A percentile compares a stretch with the other conserved stretches of the same genome.
phyloP scores from a whole-genome alignment of 2,888 invertebrate genomes.

The Drosophila leonis region DNA sequence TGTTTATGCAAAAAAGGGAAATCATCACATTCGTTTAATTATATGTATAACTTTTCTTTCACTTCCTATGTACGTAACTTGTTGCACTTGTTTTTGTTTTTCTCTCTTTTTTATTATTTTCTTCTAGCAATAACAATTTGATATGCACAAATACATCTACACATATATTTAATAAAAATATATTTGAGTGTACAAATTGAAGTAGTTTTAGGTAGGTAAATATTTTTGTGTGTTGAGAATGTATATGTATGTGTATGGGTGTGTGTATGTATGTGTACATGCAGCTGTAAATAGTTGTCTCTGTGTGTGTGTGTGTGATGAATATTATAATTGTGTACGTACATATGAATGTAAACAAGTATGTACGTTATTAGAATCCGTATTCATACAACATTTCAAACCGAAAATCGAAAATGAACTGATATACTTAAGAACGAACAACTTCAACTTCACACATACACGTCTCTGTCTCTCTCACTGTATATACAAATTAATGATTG shows the following conservation, averaged over 20 bases:
- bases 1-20: conserved; percentile 20
- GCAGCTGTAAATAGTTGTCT: conserved; percentile 1
- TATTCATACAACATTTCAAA: conserved; percentile 56
- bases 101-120: conserved; percentile 6
- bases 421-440: conserved; percentile 56
- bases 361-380: conserved; percentile 46
- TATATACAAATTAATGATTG: conserved; percentile 35
- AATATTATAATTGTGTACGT: conserved; percentile 28
- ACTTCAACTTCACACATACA: conserved; percentile 55
- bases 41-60: conserved; percentile 39
- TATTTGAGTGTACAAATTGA: conserved; percentile 14
- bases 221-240: background rate
- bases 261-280: conserved; percentile 19
- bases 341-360: conserved; percentile 36
- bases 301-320: background rate
- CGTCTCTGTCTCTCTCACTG: conserved; percentile 6
- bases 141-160: conserved; percentile 3
- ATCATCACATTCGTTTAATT: conserved; percentile 25
- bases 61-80: conserved; percentile 32
- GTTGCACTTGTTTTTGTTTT: conserved; percentile 16
- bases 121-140: conserved; percentile 24
- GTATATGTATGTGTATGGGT: conserved; percentile 7
- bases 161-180: background rate
- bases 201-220: conserved; percentile 5
- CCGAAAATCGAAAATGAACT: conserved; percentile 59